Evolutionary conservation across 2,113 vertebrate genomes (phyloP), one percentile per base, ranked within the genome.

Genomic region (Macrotis lagotis): DNA sequence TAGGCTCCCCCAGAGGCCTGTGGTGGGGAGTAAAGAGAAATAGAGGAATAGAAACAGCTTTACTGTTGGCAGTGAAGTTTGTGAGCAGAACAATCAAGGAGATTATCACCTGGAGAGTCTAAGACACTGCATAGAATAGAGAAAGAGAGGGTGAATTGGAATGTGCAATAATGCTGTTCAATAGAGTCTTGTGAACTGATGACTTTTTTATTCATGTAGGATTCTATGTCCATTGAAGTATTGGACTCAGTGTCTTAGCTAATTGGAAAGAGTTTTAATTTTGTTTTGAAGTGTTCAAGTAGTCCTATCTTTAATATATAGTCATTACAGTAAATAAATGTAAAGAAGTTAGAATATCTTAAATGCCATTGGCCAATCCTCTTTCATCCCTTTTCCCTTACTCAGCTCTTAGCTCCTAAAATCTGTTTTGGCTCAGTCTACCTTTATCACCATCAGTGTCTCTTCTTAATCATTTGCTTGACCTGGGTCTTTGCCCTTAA

Each of bases 1-100:
- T 26, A 51, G n/a, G 89, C 37, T 89, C 74, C 50, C 1, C 31
- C 25, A 95, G 50, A 92, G 50, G 66, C 25, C 24, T 14, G 49
- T 11, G 55, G 55, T 50, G 47, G 52, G 93, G 91, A 92, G 50
- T 47, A 90, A 50, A 91, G 50, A n/a, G 48, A 59, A 93, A 91
- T 51, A 92, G 7, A 51, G 14, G 51, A 37, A 25, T 25, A 74
- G 55, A 31, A 3, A 14, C 28, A 66, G 28, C 26, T 59, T 59
- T 59, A 28, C 26, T 59, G 53, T 31, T 59, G 28, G 53, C 4
- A 66, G 28, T 66, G 31, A 9, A 66, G 55, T 66, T 66, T 66
- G 28, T 14, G 31, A 66, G 55, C 28, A 31, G 31, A 66, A 28
- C 25, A 55, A 25, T 55, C 53, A 55, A 4, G 31, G 3, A 14